Evolutionary conservation across 2,888 invertebrate species (phyloP).

Genomic region (Tupiocoris notatus): DNA sequence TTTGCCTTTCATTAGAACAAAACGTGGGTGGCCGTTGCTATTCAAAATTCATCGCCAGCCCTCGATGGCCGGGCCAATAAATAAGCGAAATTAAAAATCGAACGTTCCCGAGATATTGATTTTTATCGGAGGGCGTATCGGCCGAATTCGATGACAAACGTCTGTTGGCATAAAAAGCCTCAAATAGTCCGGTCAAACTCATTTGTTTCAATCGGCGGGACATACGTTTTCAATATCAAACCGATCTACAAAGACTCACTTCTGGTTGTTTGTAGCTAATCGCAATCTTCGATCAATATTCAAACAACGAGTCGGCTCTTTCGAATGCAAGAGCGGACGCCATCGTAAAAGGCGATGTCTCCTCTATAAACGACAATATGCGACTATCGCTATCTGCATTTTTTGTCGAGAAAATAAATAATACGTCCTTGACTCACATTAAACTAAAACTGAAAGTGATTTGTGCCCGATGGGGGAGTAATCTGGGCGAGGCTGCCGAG

Average conservation of each 20-base stretch:
- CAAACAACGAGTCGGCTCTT: not conserved
- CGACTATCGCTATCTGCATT: not conserved
- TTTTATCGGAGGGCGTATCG: not conserved
- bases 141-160: not conserved
- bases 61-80: not conserved
- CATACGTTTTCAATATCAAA: not conserved
- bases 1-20: not conserved
- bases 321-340: no score
- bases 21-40: not conserved
- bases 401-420: not conserved
- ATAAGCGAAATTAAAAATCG: not conserved
- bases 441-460: not conserved
- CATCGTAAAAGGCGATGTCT: no score
- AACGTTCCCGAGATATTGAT: not conserved
- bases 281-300: not conserved
- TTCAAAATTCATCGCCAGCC: not conserved
- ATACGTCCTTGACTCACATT: not conserved
- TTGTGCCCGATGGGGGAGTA: not conserved
- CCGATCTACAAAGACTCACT: no score
- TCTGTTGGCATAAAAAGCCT: not conserved
- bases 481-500: not conserved
- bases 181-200: not conserved
- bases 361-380: no score
- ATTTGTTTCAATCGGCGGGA: not conserved
- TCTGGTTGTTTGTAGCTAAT: not conserved